These are phyloP conservation scores for Palaemon carinicauda DNA, from an alignment of 1,140 invertebrate species.

Conservation along the genomic window DNA sequence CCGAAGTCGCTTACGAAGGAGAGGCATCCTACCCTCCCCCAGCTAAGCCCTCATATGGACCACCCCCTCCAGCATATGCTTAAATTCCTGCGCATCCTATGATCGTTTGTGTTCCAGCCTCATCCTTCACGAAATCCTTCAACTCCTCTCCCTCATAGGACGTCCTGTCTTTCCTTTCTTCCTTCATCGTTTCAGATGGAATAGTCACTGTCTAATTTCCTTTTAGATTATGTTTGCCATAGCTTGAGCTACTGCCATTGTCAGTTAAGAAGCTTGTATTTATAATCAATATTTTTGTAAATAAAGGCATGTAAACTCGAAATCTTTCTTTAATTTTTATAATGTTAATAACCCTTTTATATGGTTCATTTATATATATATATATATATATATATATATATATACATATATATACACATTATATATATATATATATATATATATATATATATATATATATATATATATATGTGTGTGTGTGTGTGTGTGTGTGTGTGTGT, in stretches of 20 bases:
- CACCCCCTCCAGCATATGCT: not conserved
- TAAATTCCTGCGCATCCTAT: not conserved
- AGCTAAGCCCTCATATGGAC: conserved; percentile 1
- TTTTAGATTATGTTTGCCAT: not conserved
- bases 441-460: not conserved
- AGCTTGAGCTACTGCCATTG: not conserved
- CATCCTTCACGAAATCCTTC: too few relatives aligned
- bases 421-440: not conserved
- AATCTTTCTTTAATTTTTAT: not conserved
- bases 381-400: not conserved
- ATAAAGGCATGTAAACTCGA: not conserved
- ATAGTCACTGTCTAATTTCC: too few relatives aligned
- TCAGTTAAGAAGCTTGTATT: not conserved
- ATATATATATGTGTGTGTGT: not conserved
- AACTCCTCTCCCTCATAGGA: too few relatives aligned
- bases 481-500: too few relatives aligned
- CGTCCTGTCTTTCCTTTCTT: too few relatives aligned
- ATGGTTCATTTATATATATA: not conserved
- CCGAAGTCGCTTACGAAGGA: conserved; percentile 79
- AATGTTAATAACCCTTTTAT: not conserved
- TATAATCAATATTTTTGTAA: not conserved
- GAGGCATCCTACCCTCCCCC: conserved; percentile 66
- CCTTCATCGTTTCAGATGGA: too few relatives aligned
- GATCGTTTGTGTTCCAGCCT: too few relatives aligned
- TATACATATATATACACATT: not conserved